Base-by-base conservation (phyloP, 2,113 vertebrate species). In the Pelmatolapia mariae region DNA sequence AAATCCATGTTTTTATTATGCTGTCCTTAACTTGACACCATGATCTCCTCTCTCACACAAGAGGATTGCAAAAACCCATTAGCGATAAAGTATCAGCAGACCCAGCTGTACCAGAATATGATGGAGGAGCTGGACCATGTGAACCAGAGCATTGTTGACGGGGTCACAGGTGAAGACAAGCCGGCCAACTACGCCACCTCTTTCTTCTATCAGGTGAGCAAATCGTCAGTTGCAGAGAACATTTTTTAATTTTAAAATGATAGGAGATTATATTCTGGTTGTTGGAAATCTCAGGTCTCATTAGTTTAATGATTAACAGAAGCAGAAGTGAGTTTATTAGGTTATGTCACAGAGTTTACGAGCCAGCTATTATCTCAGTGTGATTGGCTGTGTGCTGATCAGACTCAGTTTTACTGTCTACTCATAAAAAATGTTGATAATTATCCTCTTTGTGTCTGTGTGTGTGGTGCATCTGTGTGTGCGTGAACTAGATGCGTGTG, bases 171-270 rank as follows among this genome's bases (percentile, higher is more conserved):
- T 43, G 81, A 73, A 13, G 82, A 56, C 4, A n/a, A 85, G 61
- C 43, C 82, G 18, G 57, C 33, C 3, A 40, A 71, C 40, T 97
- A 97, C 10, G 83, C 81, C 9, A 97, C 97, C 1, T 91, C 96
- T 26, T 97, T 97, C 90, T 6, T 89, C 40, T 95, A 96, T 84
- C 97, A 97, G 96, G 97, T 97, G 52, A 84, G 80, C n/a, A 56
- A 56, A 31, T 61, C 10, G 9, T 12, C n/a, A 9, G 4, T 22
- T 83, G 19, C 61, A 59, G 5, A 87, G 24, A 76, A 76, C 7
- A 12, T 31, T 47, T 2, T 68, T 68, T 40, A 40, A 31, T 19
- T 19, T 50, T 31, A 76, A 76, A 76, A 31, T 50, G 15, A 50
- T 19, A 1, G 63, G 5, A 45, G 63, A 68, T 73, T 1, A 40